Evolutionary conservation across 2,113 vertebrate genomes (phyloP).

Genomic region (Ginglymostoma cirratum): DNA sequence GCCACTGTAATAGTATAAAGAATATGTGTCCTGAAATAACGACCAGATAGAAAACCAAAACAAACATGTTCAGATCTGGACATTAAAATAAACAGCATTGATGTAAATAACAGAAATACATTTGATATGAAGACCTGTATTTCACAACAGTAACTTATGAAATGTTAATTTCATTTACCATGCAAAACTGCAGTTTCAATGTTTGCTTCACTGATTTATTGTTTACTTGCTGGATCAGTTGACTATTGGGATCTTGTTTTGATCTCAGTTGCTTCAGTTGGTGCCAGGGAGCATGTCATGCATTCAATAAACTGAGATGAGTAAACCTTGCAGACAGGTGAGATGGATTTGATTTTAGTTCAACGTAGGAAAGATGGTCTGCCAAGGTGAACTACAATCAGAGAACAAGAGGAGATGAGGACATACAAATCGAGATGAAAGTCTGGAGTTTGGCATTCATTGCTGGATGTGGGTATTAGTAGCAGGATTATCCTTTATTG

Average conservation of each 20-base stretch:
- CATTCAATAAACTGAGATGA: not conserved
- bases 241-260: not conserved
- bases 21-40: not conserved
- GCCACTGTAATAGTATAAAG: not conserved
- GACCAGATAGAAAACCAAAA: not conserved
- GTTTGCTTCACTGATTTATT: not conserved
- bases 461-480: no score
- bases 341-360: no score
- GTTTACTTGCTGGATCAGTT: not conserved
- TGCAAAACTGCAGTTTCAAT: not conserved
- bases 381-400: not conserved
- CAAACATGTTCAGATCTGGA: not conserved
- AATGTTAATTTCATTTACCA: not conserved
- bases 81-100: not conserved
- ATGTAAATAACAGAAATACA: not conserved
- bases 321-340: not conserved
- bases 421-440: no score
- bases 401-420: not conserved
- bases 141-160: not conserved
- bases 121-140: conserved; percentile 19
- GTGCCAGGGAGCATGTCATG: not conserved
- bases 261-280: not conserved
- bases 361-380: no score
- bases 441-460: no score
- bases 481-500: no score